A percentile compares a stretch with the other conserved stretches of the same genome.
phyloP scores from a whole-genome alignment of 2,113 vertebrate genomes.

The Hassar affinis region DNA sequence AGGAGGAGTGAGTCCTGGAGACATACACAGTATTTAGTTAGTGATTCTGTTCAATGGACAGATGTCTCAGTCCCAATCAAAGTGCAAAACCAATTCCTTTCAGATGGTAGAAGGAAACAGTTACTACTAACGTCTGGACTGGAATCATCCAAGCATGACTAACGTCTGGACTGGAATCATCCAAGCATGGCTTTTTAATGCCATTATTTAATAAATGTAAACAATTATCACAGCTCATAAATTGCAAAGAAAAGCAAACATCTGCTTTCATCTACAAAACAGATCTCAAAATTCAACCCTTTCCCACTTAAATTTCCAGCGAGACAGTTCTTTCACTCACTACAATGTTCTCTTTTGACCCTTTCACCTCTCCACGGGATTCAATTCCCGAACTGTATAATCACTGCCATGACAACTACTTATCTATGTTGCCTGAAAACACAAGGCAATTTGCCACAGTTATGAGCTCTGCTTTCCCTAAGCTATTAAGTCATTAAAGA shows the following conservation, averaged over 20 bases:
- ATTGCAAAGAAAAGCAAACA: not conserved
- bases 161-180: not conserved
- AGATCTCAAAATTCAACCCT: not conserved
- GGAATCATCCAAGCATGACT: not conserved
- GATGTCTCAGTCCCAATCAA: not conserved
- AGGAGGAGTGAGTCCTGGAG: slow-evolving; percentile 86
- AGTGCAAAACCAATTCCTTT: not conserved
- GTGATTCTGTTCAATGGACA: not conserved
- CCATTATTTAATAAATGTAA: not conserved
- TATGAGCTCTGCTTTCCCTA: slow-evolving; percentile 24
- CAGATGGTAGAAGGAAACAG: not conserved
- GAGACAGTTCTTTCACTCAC: not conserved
- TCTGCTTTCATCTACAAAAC: not conserved
- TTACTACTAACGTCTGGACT: not conserved
- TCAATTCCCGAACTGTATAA: not conserved
- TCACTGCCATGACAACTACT: slow-evolving; percentile 26
- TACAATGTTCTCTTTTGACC: not conserved
- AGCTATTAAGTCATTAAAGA: slow-evolving; percentile 35
- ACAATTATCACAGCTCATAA: not conserved
- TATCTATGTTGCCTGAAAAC: slow-evolving; percentile 25
- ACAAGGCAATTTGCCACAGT: slow-evolving; percentile 32
- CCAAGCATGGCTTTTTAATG: not conserved
- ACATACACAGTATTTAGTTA: not conserved
- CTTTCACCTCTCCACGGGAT: not conserved
- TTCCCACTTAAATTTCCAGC: not conserved